Evolutionary conservation across 1,140 invertebrate species (phyloP).

Genomic region (Centruroides sculpturatus): DNA sequence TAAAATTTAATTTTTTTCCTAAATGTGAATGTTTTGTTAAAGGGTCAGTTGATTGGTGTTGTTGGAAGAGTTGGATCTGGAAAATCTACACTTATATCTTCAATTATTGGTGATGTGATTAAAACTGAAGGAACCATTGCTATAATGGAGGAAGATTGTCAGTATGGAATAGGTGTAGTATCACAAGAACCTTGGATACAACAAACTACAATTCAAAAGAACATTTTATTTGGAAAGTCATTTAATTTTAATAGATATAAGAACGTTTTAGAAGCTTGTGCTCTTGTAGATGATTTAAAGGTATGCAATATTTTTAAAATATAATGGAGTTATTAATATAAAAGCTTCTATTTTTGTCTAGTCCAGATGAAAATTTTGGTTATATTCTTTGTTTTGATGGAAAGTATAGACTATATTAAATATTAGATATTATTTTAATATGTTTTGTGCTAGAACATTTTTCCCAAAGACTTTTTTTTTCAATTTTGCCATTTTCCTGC

Average conservation of each 20-base stretch:
- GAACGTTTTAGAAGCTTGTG: slow-evolving; percentile 65
- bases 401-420: too few species aligned
- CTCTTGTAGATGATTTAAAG: slow-evolving; percentile 53
- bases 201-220: slow-evolving; percentile 72
- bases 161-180: slow-evolving; percentile 63
- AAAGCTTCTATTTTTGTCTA: too few species aligned
- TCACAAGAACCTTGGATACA: slow-evolving; percentile 85
- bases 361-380: too few species aligned
- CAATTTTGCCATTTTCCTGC: too few species aligned
- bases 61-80: slow-evolving; percentile 32
- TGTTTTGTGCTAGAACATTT: too few species aligned
- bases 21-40: slow-evolving; percentile 2
- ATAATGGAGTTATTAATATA: not conserved
- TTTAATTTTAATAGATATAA: slow-evolving; percentile 62
- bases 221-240: slow-evolving; percentile 77
- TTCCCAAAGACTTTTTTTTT: too few species aligned
- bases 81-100: slow-evolving; percentile 28
- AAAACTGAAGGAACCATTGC: slow-evolving; percentile 20
- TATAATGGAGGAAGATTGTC: not conserved
- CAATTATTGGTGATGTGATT: slow-evolving; percentile 32
- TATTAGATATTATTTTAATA: too few species aligned
- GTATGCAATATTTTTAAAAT: not conserved
- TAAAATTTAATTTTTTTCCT: not conserved
- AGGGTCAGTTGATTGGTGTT: slow-evolving; percentile 30
- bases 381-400: too few species aligned